Evolutionary conservation across 2,888 invertebrate genomes (phyloP), one percentile per base, ranked within the genome.

Genomic region (Rhopalosiphum nymphaeae): DNA sequence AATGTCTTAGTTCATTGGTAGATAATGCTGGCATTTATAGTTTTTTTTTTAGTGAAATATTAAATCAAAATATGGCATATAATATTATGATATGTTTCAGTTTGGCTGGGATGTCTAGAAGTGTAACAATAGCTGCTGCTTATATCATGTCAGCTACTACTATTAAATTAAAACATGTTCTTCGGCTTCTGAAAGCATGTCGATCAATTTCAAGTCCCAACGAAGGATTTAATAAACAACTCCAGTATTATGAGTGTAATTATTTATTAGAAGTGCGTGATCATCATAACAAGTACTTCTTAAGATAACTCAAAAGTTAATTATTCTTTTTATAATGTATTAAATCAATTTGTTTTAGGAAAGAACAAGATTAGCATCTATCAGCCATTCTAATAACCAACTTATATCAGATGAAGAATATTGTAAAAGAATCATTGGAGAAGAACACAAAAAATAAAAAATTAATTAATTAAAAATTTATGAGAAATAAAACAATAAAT

Each of bases 131-230:
- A 93, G 98, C 98, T 0, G 98, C 99, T 94, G 99, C 99, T 85
- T 99, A 99, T 96, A 98, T 99, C 95, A 99, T 99, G 99, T 98
- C 98, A 89, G 98, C 98, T 95, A 99, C 99, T 56, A 96, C 97
- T 95, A 97, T 99, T 91, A 97, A 97, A 94, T 99, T 99, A 98
- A 98, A 98, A 95, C 99, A 99, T 95, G 98, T 99, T 1, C 96
- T 99, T 95, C 98, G 99, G 96, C 98, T 99, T 95, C 98, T 99
- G 91, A 97, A 99, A 95, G 98, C 98, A 0, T 98, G 99, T 84
- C 97, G 99, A 94, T 97, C 98, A 0, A 98, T 99, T 88, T 99
- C 99, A 95, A 99, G 99, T 96, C 99, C 99, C 49, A 99, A 99
- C 96, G 97, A 98, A 95, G 99, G 99, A 95, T 99, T 99, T 96